Conservation (phyloP, 2,113 vertebrate species). For the Thomomys bottae region DNA sequence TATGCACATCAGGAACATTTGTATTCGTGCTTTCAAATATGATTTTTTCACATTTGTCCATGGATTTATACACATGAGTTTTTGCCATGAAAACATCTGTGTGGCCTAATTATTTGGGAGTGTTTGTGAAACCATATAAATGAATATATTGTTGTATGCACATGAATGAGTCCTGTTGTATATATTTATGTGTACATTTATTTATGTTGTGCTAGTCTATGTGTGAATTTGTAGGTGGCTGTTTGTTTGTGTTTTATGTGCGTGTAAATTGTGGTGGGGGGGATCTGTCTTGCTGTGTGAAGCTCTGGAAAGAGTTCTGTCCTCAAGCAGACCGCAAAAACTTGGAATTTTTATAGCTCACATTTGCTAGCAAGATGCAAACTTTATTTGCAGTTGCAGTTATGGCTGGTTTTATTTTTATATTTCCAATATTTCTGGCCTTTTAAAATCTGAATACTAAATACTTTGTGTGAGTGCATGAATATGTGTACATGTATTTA, state of each 20-base stretch:
- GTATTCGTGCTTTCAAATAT: background rate
- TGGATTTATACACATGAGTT: background rate
- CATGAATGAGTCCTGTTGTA: background rate
- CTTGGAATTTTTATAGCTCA: conserved; percentile 80
- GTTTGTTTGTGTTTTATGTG: background rate
- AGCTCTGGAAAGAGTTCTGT: conserved; percentile 61
- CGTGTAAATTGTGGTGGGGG: background rate
- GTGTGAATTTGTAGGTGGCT: background rate
- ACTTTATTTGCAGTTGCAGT: conserved; percentile 81
- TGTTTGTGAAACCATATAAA: background rate
- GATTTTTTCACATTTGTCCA: background rate
- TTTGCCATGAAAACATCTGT: background rate
- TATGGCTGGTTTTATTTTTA: conserved; percentile 81
- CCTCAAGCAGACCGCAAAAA: conserved; percentile 74
- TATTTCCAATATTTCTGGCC: conserved; percentile 79
- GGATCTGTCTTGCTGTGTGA: background rate
- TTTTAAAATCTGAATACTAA: conserved; percentile 74
- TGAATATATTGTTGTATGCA: background rate
- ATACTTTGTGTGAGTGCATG: conserved; percentile 68
- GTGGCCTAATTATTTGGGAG: background rate
- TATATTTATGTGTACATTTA: background rate
- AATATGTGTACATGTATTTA: conserved; percentile 80
- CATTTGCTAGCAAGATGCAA: conserved; percentile 78
- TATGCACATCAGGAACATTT: background rate
- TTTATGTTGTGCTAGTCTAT: background rate